Base-by-base conservation (phyloP, 2,113 vertebrate species). In the Collichthys lucidus region DNA sequence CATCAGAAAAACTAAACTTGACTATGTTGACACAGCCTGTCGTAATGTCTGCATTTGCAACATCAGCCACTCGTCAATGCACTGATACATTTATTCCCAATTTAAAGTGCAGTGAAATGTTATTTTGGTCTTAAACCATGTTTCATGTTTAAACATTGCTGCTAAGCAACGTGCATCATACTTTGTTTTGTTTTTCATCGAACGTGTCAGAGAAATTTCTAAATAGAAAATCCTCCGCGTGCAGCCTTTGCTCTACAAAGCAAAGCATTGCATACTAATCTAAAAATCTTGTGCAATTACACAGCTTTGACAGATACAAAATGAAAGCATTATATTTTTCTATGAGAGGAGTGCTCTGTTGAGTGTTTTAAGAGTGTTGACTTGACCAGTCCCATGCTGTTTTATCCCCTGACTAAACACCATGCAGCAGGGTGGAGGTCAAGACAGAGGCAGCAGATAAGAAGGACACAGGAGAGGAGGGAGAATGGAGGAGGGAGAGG, bases 391-490 rank as follows among this genome's bases (percentile, higher is more conserved):
- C 65, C 71, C 78, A 64, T 86, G 82, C 79, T 89, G 81, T 78
- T 84, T 84, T 77, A 49, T 88, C 78, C 82, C 74, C 70, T 88
- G 63, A 79, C 83, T 86, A 74, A 86, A 86, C 82, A 80, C 71
- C 71, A 64, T 75, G 79, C 79, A 86, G 83, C 66, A 82, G 92
- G 91, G 91, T 90, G 91, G 84, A 94, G 91, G 87, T 90, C 86
- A 89, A 80, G 83, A 80, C 89, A 79, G 88, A 91, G 79, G 85
- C 80, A 69, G 75, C 24, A 85, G 92, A 92, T 93, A 93, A 93
- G 88, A 90, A 17, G 85, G 80, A 92, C 81, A 84, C 82, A 80
- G 66, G 74, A 88, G 83, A 83, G 22, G 70, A 86, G 90, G 62
- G 71, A 86, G 79, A 62, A 70, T 22, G 57, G 72, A 85, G 82